These are phyloP conservation scores for Ips nitidus DNA, from an alignment of 1,140 invertebrate genomes.

Conservation along the genomic window DNA sequence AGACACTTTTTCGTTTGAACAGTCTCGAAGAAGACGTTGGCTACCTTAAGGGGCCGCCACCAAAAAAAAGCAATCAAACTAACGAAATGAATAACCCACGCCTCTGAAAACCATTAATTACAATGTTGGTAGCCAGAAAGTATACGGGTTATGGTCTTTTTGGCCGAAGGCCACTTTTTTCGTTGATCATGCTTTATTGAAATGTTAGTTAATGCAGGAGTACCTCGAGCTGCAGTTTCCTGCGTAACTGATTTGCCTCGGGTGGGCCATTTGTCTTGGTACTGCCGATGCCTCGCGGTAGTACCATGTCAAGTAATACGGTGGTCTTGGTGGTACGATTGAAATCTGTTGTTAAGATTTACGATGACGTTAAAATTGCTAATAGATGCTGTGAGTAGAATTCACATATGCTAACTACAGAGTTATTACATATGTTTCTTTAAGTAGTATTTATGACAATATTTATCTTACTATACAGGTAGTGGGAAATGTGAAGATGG, in stretches of 20 bases:
- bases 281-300: not conserved
- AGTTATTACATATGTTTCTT: too few relatives aligned
- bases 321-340: too few relatives aligned
- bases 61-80: not conserved
- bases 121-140: slow-evolving; percentile 13
- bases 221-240: slow-evolving; percentile 15
- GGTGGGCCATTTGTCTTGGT: slow-evolving; percentile 5
- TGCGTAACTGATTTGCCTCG: slow-evolving; percentile 29
- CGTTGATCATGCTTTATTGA: slow-evolving; percentile 25
- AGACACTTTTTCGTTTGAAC: too few relatives aligned
- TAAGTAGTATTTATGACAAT: too few relatives aligned
- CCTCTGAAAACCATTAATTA: slow-evolving; percentile 26
- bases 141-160: slow-evolving; percentile 23
- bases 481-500: too few relatives aligned
- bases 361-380: too few relatives aligned
- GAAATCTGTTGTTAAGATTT: too few relatives aligned
- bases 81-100: slow-evolving; percentile 13
- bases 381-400: too few relatives aligned
- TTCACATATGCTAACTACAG: too few relatives aligned
- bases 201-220: slow-evolving; percentile 29
- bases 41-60: not conserved
- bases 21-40: too few relatives aligned
- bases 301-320: too few relatives aligned
- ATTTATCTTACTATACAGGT: too few relatives aligned
- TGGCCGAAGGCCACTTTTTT: slow-evolving; percentile 9